These are phyloP conservation scores for Cordilura impudica DNA, from an alignment of 2,888 invertebrate genomes.

Conservation along the genomic window DNA sequence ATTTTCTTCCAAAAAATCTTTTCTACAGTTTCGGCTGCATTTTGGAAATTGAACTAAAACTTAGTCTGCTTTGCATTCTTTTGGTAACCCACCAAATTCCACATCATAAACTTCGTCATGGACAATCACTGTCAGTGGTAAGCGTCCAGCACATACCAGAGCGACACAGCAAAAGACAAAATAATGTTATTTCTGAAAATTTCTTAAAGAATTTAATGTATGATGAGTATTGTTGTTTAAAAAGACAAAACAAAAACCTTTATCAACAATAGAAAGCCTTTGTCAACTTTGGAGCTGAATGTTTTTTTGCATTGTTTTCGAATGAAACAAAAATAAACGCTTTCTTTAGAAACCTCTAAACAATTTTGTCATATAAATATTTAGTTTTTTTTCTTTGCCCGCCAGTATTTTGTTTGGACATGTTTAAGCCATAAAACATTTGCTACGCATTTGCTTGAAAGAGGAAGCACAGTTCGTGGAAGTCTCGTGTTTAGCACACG, in stretches of 20 bases:
- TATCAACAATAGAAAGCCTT: background rate
- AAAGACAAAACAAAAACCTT: background rate
- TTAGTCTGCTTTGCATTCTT: no score
- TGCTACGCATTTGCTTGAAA: slow-evolving; percentile 58
- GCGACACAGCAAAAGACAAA: background rate
- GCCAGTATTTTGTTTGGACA: slow-evolving; percentile 52
- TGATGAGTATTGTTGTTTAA: background rate
- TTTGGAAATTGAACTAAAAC: no score
- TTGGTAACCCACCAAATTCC: background rate
- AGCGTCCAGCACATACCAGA: background rate
- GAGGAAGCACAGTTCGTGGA: slow-evolving; percentile 73
- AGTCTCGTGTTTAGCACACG: slow-evolving; percentile 78
- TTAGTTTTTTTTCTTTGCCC: slow-evolving; percentile 12
- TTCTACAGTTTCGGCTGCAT: no score
- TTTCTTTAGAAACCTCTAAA: slow-evolving; percentile 40
- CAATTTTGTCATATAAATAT: slow-evolving; percentile 47
- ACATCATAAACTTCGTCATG: background rate
- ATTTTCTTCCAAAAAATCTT: no score
- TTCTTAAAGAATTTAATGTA: background rate
- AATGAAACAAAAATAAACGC: slow-evolving; percentile 25
- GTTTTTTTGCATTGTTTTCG: slow-evolving; percentile 21
- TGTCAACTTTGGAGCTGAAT: background rate
- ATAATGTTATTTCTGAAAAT: slow-evolving; percentile 15
- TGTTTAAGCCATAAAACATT: slow-evolving; percentile 64
- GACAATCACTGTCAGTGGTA: background rate